Base-by-base conservation (phyloP, 2,113 vertebrate genomes). In the Chrysochloris asiatica region DNA sequence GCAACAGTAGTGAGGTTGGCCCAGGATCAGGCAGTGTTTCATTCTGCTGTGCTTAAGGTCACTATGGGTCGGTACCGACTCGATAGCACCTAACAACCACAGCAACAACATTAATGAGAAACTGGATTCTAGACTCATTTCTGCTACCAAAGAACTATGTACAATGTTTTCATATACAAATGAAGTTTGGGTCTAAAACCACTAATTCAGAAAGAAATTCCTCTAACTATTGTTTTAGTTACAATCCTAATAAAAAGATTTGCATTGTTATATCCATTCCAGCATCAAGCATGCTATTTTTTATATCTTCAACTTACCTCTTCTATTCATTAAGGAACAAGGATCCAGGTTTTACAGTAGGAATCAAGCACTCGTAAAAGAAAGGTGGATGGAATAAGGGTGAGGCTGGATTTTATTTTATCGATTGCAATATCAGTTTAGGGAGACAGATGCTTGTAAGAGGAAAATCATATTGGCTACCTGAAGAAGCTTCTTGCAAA, bases 341-440 rank as follows among this genome's bases (percentile, higher is more conserved):
- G 1, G 5, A 71, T 26, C 26, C 11, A 71, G 41, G 19, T 91
- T 21, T 87, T 45, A 43, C 16, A 8, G 16, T 19, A 26, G 22
- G 92, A 69, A 54, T 73, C n/a, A 48, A 73, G 22, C 21, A 48
- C 6, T 65, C 38, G 52, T 61, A 83, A 19, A 36, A 89, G n/a
- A 73, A 17, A 83, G 36, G n/a, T 59, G 76, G n/a, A 69, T 28
- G 41, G 17, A 84, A 43, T 79, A 28, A 65, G 21, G 2, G 45
- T 52, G 38, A 83, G 36, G 2, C 21, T 93, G 48, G 56, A 19
- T 85, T 90, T 91, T 84, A 48, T 71, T 52, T 79, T 77, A n/a
- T 92, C 48, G 73, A 17, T 45, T 91, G 4, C 4, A 80, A 26
- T 41, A 47, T 41, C 24, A 5, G 11, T 73, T 78, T 71, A 38